These are phyloP conservation scores for Notolepis coatsorum DNA, from an alignment of 2,797 vertebrate genomes.

Conservation along the genomic window DNA sequence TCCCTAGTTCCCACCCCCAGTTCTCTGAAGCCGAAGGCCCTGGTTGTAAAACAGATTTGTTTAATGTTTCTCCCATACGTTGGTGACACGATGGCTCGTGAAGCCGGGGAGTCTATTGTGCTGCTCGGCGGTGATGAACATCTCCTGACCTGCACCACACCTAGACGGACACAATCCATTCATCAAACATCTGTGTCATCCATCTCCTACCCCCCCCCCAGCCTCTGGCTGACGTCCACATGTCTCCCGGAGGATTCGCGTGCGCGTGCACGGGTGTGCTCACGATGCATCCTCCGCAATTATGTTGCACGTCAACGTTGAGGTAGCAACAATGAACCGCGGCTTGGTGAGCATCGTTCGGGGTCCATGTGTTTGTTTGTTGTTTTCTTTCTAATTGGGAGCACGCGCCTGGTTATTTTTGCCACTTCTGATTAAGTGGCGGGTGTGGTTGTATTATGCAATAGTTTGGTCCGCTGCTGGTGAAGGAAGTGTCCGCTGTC, in stretches of 20 bases:
- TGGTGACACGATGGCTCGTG: conserved; percentile 31
- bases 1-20: background rate
- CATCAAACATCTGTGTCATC: conserved; percentile 64
- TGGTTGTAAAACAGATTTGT: background rate
- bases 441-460: conserved; percentile 5
- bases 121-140: conserved; percentile 41
- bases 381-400: too few species aligned
- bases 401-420: background rate
- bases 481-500: conserved; percentile 12
- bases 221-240: conserved; percentile 42
- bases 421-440: background rate
- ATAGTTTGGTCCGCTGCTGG: conserved; percentile 20
- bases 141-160: conserved; percentile 62
- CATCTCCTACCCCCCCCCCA: conserved; percentile 63
- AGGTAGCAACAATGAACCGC: conserved; percentile 20
- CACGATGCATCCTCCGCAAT: conserved; percentile 30
- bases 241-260: conserved; percentile 15
- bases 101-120: conserved; percentile 27
- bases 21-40: background rate
- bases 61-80: background rate
- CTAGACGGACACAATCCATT: conserved; percentile 47
- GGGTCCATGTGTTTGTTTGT: conserved; percentile 4
- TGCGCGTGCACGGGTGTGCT: conserved; percentile 1
- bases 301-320: conserved; percentile 38
- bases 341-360: background rate